Percentiles rank a stretch among this genome's conserved stretches.
phyloP scores from a whole-genome alignment of 2,888 invertebrate species.

The Tanypteryx hageni region DNA sequence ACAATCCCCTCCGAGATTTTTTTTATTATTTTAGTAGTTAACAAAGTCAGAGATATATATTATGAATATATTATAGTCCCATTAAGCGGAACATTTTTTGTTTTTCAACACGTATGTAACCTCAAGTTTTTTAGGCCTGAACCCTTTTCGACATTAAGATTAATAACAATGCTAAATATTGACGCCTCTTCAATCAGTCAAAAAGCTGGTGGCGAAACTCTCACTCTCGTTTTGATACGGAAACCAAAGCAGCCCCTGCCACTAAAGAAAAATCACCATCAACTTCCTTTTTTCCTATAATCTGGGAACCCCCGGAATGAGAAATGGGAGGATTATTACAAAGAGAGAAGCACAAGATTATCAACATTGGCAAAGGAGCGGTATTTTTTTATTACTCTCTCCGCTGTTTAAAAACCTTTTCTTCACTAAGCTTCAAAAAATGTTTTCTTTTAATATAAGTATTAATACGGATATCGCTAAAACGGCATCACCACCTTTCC shows the following conservation, averaged over 20 bases:
- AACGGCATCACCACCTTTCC: slow-evolving; percentile 50
- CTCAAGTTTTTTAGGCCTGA: slow-evolving; percentile 71
- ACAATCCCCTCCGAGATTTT: slow-evolving; percentile 54
- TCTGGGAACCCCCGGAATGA: slow-evolving; percentile 51
- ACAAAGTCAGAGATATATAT: slow-evolving; percentile 66
- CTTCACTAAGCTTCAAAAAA: slow-evolving; percentile 50
- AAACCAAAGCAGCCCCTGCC: slow-evolving; percentile 43
- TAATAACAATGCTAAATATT: slow-evolving; percentile 69
- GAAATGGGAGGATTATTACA: slow-evolving; percentile 66
- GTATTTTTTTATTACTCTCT: background rate
- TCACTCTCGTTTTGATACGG: slow-evolving; percentile 33
- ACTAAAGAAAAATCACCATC: slow-evolving; percentile 56
- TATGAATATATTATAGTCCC: slow-evolving; percentile 62
- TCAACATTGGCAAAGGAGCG: slow-evolving; percentile 63
- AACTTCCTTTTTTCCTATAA: slow-evolving; percentile 52
- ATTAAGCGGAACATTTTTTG: slow-evolving; percentile 63
- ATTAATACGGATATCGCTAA: slow-evolving; percentile 46
- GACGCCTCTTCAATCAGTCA: slow-evolving; percentile 69
- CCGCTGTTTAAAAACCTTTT: slow-evolving; percentile 2
- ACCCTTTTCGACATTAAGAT: slow-evolving; percentile 68
- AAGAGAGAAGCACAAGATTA: slow-evolving; percentile 66
- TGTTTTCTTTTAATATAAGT: slow-evolving; percentile 34
- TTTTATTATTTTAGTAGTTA: slow-evolving; percentile 54
- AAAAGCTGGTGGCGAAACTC: slow-evolving; percentile 68
- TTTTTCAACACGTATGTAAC: slow-evolving; percentile 65